A percentile compares a stretch with the other conserved stretches of the same genome.
Conservation (phyloP, 1,140 invertebrate species). For the Bombus waltoni region DNA sequence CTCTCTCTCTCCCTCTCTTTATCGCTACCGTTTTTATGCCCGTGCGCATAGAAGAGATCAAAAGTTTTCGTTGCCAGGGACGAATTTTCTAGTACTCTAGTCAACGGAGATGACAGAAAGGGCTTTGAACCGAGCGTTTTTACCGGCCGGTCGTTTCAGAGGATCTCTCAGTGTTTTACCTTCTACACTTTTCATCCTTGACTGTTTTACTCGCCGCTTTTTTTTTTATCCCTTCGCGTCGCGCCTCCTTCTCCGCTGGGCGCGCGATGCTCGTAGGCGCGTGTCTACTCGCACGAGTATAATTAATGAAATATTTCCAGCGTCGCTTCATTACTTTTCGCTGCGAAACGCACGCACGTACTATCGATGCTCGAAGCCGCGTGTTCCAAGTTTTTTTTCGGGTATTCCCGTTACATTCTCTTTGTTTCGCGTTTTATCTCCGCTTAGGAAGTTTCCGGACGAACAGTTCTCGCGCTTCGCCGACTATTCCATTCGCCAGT, state of each 20-base stretch:
- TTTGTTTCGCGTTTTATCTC: background rate
- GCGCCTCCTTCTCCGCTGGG: background rate
- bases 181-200: slow-evolving; percentile 25
- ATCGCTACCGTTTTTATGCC: slow-evolving; percentile 47
- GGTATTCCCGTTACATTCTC: background rate
- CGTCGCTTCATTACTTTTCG: background rate
- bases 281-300: background rate
- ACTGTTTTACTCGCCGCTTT: slow-evolving; percentile 10
- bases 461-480: background rate
- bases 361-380: no score
- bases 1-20: background rate
- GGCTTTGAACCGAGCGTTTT: slow-evolving; percentile 38
- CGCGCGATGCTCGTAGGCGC: background rate
- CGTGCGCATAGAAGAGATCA: slow-evolving; percentile 38
- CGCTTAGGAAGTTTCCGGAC: background rate
- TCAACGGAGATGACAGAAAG: slow-evolving; percentile 38
- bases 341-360: background rate
- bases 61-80: slow-evolving; percentile 36
- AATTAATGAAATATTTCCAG: background rate
- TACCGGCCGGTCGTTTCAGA: slow-evolving; percentile 19
- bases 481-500: background rate
- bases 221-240: no score
- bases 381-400: no score
- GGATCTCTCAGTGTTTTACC: slow-evolving; percentile 38
- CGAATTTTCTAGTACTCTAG: slow-evolving; percentile 37